Conservation (phyloP, 2,797 vertebrate genomes). For the Crenuchus spilurus region DNA sequence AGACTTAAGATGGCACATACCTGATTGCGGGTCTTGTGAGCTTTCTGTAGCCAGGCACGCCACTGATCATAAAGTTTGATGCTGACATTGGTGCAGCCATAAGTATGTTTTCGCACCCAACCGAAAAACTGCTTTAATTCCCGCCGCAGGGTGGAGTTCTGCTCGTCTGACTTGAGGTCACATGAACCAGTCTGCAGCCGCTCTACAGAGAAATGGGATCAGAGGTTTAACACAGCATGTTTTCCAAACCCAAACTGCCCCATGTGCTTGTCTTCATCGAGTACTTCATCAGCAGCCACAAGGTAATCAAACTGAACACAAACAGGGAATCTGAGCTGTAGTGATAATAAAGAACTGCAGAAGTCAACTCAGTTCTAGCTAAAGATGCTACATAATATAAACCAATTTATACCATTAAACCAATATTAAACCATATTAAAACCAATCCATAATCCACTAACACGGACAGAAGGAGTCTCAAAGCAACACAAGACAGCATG, state of each 20-base stretch:
- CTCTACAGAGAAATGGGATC: constrained; percentile 64
- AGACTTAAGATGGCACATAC: constrained; percentile 71
- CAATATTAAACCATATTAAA: not conserved
- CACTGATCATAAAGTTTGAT: constrained; percentile 97
- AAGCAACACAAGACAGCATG: constrained; percentile 22
- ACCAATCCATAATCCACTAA: too few species aligned
- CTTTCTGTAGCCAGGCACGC: constrained; percentile 95
- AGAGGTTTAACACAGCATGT: too few species aligned
- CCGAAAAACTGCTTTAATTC: constrained; percentile 96
- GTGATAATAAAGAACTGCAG: not conserved
- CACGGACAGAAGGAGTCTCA: not conserved
- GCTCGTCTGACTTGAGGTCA: constrained; percentile 76
- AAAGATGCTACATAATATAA: not conserved
- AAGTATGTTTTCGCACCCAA: constrained; percentile 92
- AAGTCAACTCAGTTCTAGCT: not conserved
- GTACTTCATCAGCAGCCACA: not conserved
- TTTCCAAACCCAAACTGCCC: too few species aligned
- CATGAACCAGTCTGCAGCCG: constrained; percentile 75
- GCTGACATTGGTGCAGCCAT: constrained; percentile 89
- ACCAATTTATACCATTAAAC: not conserved
- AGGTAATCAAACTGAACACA: not conserved
- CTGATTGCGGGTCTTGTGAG: constrained; percentile 92
- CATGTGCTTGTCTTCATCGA: not conserved
- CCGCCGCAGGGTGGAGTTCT: constrained; percentile 88
- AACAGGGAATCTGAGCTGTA: not conserved